Conservation (phyloP, 1,140 invertebrate species). For the Steinernema khuongi region DNA sequence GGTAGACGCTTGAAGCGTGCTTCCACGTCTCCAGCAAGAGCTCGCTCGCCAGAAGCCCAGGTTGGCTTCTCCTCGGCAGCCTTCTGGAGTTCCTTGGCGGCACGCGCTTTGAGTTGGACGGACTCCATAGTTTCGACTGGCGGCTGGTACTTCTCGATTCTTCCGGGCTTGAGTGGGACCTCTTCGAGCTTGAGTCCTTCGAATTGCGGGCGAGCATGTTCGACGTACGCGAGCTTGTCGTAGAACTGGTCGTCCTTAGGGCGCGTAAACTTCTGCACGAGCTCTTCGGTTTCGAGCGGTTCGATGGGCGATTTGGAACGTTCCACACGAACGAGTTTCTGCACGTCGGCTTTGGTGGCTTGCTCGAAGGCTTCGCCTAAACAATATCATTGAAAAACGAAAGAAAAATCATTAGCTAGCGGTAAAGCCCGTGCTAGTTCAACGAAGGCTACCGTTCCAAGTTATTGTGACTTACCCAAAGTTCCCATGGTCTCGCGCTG, state of each 20-base stretch:
- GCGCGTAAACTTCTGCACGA: conserved; percentile 53
- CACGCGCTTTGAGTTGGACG: conserved; percentile 37
- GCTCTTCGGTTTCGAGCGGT: conserved; percentile 54
- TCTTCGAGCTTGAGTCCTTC: conserved; percentile 49
- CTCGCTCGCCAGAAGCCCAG: conserved; percentile 40
- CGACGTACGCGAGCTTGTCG: conserved; percentile 53
- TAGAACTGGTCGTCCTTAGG: conserved; percentile 55
- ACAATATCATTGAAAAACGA: too few species aligned
- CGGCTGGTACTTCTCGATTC: conserved; percentile 49
- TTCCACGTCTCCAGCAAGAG: conserved; percentile 27
- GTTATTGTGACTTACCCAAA: too few species aligned
- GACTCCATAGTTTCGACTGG: conserved; percentile 45
- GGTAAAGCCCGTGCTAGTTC: too few species aligned
- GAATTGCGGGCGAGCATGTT: conserved; percentile 46
- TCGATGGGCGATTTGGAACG: conserved; percentile 48
- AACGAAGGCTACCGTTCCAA: too few species aligned
- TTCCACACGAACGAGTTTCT: conserved; percentile 52
- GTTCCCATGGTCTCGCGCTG: conserved; percentile 45
- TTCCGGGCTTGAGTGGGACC: conserved; percentile 51
- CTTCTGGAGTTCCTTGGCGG: conserved; percentile 28
- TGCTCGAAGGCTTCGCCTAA: conserved; percentile 50
- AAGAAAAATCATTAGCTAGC: too few species aligned
- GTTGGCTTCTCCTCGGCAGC: conserved; percentile 42
- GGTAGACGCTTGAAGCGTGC: conserved; percentile 47
- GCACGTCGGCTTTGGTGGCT: conserved; percentile 52